These are phyloP conservation scores for Eretmochelys imbricata DNA, from an alignment of 2,113 vertebrate genomes.

Conservation along the genomic window DNA sequence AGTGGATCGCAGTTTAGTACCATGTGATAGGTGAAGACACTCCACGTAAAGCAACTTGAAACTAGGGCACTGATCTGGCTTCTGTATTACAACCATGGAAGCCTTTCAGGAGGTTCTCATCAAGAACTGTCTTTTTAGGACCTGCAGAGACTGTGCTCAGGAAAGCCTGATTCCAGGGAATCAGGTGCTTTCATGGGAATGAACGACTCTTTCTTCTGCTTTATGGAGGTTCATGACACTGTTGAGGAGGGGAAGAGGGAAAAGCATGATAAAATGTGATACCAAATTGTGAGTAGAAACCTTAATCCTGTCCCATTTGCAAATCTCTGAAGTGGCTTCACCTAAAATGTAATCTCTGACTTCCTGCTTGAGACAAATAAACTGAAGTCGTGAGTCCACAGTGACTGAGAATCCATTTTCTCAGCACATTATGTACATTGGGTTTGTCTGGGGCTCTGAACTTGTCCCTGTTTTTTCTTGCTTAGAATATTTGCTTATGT, in stretches of 20 bases:
- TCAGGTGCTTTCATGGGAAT: not conserved
- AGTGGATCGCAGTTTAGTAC: not conserved
- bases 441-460: not conserved
- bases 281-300: conserved; percentile 37
- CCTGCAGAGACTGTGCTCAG: not conserved
- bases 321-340: conserved; percentile 42
- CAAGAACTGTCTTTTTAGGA: not conserved
- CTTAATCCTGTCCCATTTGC: conserved; percentile 1
- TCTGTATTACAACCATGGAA: not conserved
- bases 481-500: not conserved
- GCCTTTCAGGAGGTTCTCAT: conserved; percentile 15
- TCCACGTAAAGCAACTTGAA: not conserved
- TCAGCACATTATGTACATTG: conserved; percentile 59
- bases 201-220: not conserved
- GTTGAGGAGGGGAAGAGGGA: not conserved
- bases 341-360: conserved; percentile 18
- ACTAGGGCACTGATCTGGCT: conserved; percentile 9
- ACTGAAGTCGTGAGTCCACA: conserved; percentile 4
- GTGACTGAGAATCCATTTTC: conserved; percentile 10
- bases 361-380: conserved; percentile 3
- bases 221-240: not conserved
- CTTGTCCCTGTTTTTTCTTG: not conserved
- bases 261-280: not conserved
- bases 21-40: not conserved
- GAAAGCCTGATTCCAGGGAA: not conserved